phyloP scores from a whole-genome alignment of 2,113 vertebrate species.

The Ancistrus triradiatus region DNA sequence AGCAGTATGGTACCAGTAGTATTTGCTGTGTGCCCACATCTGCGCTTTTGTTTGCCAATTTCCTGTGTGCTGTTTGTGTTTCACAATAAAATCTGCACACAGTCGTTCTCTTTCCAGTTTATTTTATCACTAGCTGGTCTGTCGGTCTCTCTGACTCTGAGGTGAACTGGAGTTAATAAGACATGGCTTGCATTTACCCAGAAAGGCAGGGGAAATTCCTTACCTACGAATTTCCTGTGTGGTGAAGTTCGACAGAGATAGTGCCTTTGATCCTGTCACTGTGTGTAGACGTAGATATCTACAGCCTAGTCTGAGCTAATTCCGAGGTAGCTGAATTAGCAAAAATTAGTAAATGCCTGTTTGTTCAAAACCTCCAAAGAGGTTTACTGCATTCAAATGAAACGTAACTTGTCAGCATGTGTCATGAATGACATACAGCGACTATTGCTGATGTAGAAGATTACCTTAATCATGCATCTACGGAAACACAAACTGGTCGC shows the following conservation, averaged over 20 bases:
- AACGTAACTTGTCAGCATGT: constrained; percentile 5
- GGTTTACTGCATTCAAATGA: neutral
- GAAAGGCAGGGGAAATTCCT: constrained; percentile 36
- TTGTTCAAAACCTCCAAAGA: neutral
- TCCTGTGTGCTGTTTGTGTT: neutral
- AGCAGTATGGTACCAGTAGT: too few species aligned
- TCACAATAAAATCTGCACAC: neutral
- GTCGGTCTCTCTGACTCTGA: neutral
- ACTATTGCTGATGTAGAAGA: neutral
- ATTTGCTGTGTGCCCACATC: too few species aligned
- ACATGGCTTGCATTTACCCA: constrained; percentile 8
- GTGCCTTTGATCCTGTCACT: constrained; percentile 23
- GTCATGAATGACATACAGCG: neutral
- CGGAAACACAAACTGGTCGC: too few species aligned
- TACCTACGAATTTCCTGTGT: constrained; percentile 31
- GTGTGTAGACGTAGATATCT: neutral
- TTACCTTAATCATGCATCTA: too few species aligned
- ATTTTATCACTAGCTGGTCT: neutral
- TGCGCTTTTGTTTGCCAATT: too few species aligned
- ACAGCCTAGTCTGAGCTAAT: neutral
- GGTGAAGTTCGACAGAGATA: constrained; percentile 34
- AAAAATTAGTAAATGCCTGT: neutral
- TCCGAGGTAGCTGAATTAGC: constrained; percentile 15
- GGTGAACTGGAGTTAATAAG: neutral
- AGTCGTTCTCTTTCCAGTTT: neutral